phyloP scores from a whole-genome alignment of 2,888 invertebrate genomes.

The Lasiommata megera region DNA sequence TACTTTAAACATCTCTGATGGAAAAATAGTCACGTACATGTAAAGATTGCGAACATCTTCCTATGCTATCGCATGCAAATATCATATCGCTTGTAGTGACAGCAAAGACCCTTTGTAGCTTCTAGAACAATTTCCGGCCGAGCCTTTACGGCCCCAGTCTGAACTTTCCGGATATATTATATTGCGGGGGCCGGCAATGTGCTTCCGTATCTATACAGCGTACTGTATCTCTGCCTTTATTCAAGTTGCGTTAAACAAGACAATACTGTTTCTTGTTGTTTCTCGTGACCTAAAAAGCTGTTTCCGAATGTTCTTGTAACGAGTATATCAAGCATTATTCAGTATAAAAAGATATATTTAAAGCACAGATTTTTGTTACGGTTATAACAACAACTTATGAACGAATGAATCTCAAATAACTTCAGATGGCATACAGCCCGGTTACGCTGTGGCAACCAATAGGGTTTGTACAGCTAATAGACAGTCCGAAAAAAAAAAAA shows the following conservation, averaged over 20 bases:
- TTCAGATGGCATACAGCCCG: no score
- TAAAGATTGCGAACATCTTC: background rate
- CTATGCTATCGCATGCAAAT: background rate
- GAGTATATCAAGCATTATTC: no score
- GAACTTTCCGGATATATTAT: background rate
- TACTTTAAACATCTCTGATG: no score
- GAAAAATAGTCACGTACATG: background rate
- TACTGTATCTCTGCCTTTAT: background rate
- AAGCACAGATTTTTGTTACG: no score
- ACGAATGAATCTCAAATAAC: no score
- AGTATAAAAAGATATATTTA: no score
- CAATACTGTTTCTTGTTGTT: background rate
- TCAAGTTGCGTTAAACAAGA: background rate
- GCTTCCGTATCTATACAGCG: background rate
- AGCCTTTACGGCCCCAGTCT: background rate
- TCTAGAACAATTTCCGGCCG: slow-evolving; percentile 10
- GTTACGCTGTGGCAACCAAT: no score
- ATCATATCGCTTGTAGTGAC: background rate
- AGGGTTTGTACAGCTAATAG: no score
- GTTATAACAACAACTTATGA: no score
- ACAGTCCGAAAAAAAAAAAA: no score
- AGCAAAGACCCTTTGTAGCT: background rate
- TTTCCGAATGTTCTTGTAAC: no score
- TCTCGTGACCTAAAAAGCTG: no score
- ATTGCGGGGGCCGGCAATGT: background rate